Evolutionary conservation across 2,797 vertebrate species (phyloP), one percentile per base, ranked within the genome.

Genomic region (Delichon dasypus): DNA sequence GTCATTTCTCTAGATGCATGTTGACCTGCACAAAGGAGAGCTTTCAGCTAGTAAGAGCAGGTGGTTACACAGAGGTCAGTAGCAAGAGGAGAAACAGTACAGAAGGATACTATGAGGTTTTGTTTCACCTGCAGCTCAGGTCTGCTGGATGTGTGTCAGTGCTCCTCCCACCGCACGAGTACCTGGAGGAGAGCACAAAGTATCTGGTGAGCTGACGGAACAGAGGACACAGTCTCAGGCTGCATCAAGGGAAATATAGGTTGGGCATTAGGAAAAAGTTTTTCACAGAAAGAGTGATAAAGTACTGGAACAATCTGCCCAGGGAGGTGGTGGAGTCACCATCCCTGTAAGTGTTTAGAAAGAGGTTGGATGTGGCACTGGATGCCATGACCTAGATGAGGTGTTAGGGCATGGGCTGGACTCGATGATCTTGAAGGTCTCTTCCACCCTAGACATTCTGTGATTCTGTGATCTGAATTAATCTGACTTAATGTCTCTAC

Each of bases 401-500:
- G 38, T 38, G 38, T 38, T 38, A 38, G 38, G 38, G 38, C 38
- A 38, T 38, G 38, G 38, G 38, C 12, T 38, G 38, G 38, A 38
- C 38, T 38, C 38, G 11, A 38, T 38, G 38, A 38, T 38, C 38
- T 38, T 38, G 38, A 38, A 38, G 38, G 38, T 38, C 38, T 38
- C 38, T 38, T 38, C 38, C 38, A 38, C 38, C 38, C 38, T 38
- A 38, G 38, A 38, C 38, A 38, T 38, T 38, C 38, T 38, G 38
- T 38, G 38, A 38, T 38, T 38, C 38, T 38, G 38, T 86, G 34
- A 81, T 95, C 60, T 81, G 89, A 88, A 58, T 81, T 79, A 79
- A 89, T 66, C 58, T 62, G 79, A 45, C 79, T 89, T 92, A 70
- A 81, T 91, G 76, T 78, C 78, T 84, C 66, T 38, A 21, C 76